These are phyloP conservation scores for Noctua janthe DNA, from an alignment of 2,888 invertebrate genomes.

Conservation along the genomic window DNA sequence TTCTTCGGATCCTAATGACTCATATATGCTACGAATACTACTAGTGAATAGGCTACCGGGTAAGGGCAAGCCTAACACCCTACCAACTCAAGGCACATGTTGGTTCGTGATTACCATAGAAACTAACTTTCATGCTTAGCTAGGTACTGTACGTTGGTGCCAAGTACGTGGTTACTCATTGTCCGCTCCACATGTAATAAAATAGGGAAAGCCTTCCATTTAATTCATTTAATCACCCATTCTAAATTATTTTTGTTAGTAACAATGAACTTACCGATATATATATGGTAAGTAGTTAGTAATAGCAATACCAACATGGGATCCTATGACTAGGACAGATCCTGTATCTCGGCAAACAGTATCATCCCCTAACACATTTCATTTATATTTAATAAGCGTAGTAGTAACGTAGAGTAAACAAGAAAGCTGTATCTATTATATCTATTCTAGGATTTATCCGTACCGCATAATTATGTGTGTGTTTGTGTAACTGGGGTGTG, in stretches of 20 bases:
- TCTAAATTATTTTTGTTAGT: not conserved
- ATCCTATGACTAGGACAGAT: no score
- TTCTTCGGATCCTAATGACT: not conserved
- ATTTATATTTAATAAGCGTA: no score
- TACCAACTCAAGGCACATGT: constrained; percentile 5
- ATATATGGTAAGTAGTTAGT: not conserved
- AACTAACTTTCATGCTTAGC: constrained; percentile 1
- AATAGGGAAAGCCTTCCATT: constrained; percentile 12
- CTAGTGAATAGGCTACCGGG: not conserved
- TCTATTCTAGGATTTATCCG: no score
- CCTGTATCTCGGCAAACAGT: no score
- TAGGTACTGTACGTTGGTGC: not conserved
- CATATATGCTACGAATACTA: not conserved
- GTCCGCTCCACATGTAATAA: not conserved
- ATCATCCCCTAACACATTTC: no score
- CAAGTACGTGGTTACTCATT: constrained; percentile 1
- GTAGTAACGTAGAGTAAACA: no score
- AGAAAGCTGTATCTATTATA: no score
- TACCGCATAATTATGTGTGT: no score
- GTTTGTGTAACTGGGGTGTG: no score
- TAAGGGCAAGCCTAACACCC: constrained; percentile 8
- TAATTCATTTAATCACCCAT: not conserved
- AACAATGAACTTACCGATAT: not conserved
- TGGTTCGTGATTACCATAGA: constrained; percentile 26
- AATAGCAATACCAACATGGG: not conserved